phyloP scores from a whole-genome alignment of 2,113 vertebrate genomes.

The Orthonyx spaldingii region DNA sequence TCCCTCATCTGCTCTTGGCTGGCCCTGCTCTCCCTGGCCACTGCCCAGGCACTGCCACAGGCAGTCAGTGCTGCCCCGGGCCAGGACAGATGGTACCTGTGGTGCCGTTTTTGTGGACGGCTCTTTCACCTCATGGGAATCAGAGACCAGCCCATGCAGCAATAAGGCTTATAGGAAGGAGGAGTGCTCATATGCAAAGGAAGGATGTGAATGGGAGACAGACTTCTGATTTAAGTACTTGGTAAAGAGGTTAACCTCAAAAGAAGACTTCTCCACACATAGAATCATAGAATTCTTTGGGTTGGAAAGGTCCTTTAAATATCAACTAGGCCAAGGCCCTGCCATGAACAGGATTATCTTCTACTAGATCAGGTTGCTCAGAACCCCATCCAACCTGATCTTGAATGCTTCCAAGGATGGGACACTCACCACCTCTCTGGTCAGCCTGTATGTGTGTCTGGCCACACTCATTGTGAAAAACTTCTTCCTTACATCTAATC shows the following conservation, averaged over 20 bases:
- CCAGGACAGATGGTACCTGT: accelerated
- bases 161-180: not conserved
- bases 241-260: not conserved
- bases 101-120: accelerated
- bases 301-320: not conserved
- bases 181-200: not conserved
- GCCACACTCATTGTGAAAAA: not conserved
- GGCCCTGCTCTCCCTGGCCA: not conserved
- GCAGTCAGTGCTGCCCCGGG: not conserved
- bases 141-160: not conserved
- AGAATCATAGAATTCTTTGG: not conserved
- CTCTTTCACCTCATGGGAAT: not conserved
- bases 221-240: not conserved
- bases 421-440: not conserved
- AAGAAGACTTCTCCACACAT: not conserved
- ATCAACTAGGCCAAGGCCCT: not conserved
- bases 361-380: not conserved
- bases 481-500: not conserved
- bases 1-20: not conserved
- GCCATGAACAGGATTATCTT: not conserved
- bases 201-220: not conserved
- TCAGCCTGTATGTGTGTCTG: not conserved
- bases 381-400: not conserved
- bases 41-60: not conserved
- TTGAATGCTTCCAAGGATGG: not conserved